Evolutionary conservation across 2,797 vertebrate species (phyloP).

Genomic region (Poecilia velifera): DNA sequence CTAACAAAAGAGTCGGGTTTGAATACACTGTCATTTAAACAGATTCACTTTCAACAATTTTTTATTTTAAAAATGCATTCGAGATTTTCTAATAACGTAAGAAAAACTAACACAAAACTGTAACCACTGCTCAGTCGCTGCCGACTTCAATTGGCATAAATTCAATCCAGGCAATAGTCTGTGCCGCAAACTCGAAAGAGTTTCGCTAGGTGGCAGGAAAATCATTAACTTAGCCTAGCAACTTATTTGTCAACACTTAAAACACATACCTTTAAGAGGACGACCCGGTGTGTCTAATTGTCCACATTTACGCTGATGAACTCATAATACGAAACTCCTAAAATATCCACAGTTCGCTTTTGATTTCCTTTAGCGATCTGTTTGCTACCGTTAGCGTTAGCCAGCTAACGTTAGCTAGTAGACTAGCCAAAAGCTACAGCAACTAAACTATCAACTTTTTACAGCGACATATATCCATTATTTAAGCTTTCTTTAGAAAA

Average conservation of each 20-base stretch:
- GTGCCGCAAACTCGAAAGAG: constrained; percentile 60
- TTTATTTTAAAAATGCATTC: no score
- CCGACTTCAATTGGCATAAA: constrained; percentile 18
- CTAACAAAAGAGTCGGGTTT: background rate
- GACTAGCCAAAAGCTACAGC: constrained; percentile 54
- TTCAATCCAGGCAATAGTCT: constrained; percentile 56
- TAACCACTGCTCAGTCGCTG: constrained; percentile 11
- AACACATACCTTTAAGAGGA: constrained; percentile 55
- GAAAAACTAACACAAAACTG: background rate
- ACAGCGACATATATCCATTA: constrained; percentile 44
- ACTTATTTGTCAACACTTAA: background rate
- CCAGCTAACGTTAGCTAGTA: constrained; percentile 67
- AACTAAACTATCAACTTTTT: constrained; percentile 70
- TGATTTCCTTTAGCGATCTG: constrained; percentile 58
- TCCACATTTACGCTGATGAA: constrained; percentile 47
- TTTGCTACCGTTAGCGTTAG: constrained; percentile 72
- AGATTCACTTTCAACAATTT: background rate
- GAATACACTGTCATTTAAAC: background rate
- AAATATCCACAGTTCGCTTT: constrained; percentile 62
- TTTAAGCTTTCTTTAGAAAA: background rate
- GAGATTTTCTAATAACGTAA: background rate
- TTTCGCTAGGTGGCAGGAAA: constrained; percentile 45
- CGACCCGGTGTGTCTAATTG: constrained; percentile 28
- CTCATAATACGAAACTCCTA: constrained; percentile 38
- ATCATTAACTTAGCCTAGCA: constrained; percentile 14